Evolutionary conservation across 2,888 invertebrate species (phyloP), one percentile per base, ranked within the genome.

Genomic region (Caenorhabditis sinica): DNA sequence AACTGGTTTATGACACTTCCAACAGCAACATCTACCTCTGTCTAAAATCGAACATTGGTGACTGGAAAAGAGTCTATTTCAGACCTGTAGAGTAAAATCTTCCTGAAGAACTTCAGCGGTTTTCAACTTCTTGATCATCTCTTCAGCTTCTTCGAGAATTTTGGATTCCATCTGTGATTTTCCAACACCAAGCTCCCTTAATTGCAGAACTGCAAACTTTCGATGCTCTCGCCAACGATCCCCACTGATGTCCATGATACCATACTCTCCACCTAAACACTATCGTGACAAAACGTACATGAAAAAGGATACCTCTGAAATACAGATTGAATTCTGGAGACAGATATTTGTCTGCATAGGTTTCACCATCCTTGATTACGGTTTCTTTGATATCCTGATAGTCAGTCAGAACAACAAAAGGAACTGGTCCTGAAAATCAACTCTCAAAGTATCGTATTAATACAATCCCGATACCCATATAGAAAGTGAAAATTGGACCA

Each of bases 401-500:
- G 13, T 87, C 87, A 4, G 86, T 79, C n/a, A 87, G 40, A 25
- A 87, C 80, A 1, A 87, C 81, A 45, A 79, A 74, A 15, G 87
- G 87, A 9, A 82, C 71, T 0, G 82, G 82, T 11, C 82, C 81
- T 81, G 53, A 25, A 53, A 23, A 2, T 40, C 2, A 13, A 40
- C 2, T 6, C 40, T 40, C 2, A 2, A 13, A 40, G 13, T 11
- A 40, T n/a, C n/a, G 33, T 33, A 33, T 6, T 4, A 33, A 33
- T 33, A 4, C 33, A 33, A 40, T 40, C 13, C 4, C 33, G 5
- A 9, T 74, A 81, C 81, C 82, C 69, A 82, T 68, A 68, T 77
- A 87, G 65, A 87, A 87, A 1, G 87, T 87, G 63, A 75, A 87
- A 1, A 87, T 77, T 4, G 83, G 76, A 4, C 87, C 87, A 43